A percentile compares a stretch with the other conserved stretches of the same genome.
Evolutionary conservation across 2,888 invertebrate species (phyloP).

Genomic region (Saturnia pavonia): DNA sequence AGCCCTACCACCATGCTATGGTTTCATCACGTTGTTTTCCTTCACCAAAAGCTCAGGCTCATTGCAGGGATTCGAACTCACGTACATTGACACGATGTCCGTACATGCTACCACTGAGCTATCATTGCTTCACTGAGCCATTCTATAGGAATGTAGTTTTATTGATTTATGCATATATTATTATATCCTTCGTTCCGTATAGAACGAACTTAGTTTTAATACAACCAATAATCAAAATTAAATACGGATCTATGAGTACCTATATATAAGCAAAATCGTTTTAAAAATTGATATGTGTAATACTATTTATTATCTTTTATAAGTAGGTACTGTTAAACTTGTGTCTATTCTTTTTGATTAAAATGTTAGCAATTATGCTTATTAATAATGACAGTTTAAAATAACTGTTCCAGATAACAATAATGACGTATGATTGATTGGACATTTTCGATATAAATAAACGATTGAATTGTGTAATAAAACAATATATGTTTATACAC

Average conservation of each 20-base stretch:
- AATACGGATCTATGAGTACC: background rate
- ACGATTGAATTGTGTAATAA: constrained; percentile 21
- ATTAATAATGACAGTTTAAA: background rate
- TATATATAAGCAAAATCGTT: background rate
- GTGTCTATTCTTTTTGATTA: background rate
- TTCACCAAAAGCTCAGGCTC: no score
- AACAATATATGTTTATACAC: constrained; percentile 36
- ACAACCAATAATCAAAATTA: background rate
- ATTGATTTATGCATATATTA: background rate
- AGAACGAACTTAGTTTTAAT: no score
- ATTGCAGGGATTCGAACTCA: no score
- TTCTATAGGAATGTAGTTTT: background rate
- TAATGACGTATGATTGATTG: background rate
- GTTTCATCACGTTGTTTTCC: no score
- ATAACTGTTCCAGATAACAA: background rate
- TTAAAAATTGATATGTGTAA: background rate
- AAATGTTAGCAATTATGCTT: background rate
- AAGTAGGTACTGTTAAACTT: background rate
- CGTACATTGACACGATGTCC: no score
- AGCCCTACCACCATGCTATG: no score
- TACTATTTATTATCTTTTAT: background rate
- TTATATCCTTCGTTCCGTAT: background rate
- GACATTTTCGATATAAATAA: background rate
- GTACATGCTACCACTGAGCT: no score
- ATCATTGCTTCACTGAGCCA: no score